Evolutionary conservation across 2,888 invertebrate genomes (phyloP).

Genomic region (Yponomeuta sedellus): DNA sequence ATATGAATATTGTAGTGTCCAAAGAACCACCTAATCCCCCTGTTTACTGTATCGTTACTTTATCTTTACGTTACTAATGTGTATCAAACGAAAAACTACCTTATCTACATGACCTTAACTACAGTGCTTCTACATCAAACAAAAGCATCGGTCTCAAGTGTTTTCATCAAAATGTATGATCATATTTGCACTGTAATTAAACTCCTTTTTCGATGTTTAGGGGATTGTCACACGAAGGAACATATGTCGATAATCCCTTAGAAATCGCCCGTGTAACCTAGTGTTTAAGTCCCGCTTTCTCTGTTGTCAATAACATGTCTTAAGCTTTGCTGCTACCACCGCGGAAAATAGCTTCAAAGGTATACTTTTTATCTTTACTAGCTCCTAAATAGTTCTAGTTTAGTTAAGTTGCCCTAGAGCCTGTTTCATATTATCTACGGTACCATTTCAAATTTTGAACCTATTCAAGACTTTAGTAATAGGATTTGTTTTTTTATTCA

Average conservation of each 20-base stretch:
- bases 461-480: too few relatives aligned
- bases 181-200: slow-evolving; percentile 19
- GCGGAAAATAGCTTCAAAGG: slow-evolving; percentile 70
- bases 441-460: background rate
- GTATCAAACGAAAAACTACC: background rate
- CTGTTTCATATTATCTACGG: background rate
- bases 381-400: slow-evolving; percentile 17
- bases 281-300: slow-evolving; percentile 50
- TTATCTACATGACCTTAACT: background rate
- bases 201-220: slow-evolving; percentile 38
- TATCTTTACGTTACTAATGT: background rate
- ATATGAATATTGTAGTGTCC: background rate
- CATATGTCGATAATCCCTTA: slow-evolving; percentile 41
- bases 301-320: slow-evolving; percentile 69
- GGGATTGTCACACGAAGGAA: slow-evolving; percentile 36
- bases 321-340: slow-evolving; percentile 69
- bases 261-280: slow-evolving; percentile 24
- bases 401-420: background rate
- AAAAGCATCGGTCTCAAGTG: too few relatives aligned
- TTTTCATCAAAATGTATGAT: background rate
- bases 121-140: background rate
- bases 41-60: background rate
- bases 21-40: background rate
- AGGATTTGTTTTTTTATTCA: background rate
- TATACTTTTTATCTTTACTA: slow-evolving; percentile 52